Evolutionary conservation across 2,113 vertebrate genomes (phyloP), one percentile per base, ranked within the genome.

Genomic region (Pterocles orientalis): DNA sequence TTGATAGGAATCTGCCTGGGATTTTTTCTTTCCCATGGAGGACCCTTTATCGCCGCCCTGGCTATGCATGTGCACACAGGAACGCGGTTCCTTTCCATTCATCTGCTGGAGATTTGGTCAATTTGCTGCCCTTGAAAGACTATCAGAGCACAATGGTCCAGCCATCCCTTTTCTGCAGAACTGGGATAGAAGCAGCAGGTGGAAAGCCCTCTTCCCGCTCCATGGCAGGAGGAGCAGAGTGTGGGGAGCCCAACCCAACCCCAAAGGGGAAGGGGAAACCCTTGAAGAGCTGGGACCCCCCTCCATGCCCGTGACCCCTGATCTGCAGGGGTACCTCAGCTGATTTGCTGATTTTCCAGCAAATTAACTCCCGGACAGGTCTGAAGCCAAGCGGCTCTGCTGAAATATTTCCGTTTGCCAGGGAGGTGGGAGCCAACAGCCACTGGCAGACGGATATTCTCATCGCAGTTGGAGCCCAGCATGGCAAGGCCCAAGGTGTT

Each of bases 191-290:
- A 29, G 33, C 0, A n/a, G 45, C 60, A 23, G 34, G 62, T 48
- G 16, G 0, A 18, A 71, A 69, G 20, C 21, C 48, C 43, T 1
- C 0, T 20, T n/a, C 48, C 58, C 68, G 3, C 79, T 50, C 66
- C 7, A 1, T 0, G 0, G 61, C 9, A 8, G 34, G 17, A 91
- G 36, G 43, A 50, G 36, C 48, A 43, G 26, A 61, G 66, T 2
- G 0, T 28, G 33, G 17, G 8, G 39, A 71, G 7, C 58, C 57
- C 24, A 50, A 23, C 17, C 7, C 0, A 0, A 2, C 11, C 17
- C 4, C 10, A 19, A 12, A 60, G 23, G 29, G 17, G 15, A 81
- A 57, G 12, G 53, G 23, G 47, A 60, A 76, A 34, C 6, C 8
- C 69, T 4, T 2, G 20, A 50, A 69, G 48, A 54, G 19, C 66